A percentile compares a stretch with the other conserved stretches of the same genome.
Conservation (phyloP, 2,888 invertebrate genomes). For the Heteromyza rotundicornis region DNA sequence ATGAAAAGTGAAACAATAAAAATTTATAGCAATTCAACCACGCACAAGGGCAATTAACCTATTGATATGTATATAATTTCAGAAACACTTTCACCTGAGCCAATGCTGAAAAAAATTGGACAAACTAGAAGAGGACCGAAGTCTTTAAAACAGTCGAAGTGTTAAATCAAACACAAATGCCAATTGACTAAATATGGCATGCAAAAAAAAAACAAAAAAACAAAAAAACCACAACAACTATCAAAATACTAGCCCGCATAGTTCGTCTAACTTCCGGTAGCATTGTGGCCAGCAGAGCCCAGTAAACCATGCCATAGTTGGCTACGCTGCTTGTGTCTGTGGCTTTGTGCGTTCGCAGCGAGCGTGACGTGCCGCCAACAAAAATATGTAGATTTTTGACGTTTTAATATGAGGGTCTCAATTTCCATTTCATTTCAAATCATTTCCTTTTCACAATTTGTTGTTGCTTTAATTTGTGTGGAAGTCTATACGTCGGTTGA, state of each 20-base stretch:
- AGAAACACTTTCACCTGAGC: background rate
- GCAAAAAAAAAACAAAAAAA: no score
- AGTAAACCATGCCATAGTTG: background rate
- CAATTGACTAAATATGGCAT: constrained; percentile 1
- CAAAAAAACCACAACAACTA: no score
- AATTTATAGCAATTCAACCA: background rate
- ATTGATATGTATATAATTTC: background rate
- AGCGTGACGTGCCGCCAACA: constrained; percentile 17
- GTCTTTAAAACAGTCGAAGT: background rate
- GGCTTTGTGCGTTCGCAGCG: constrained; percentile 13
- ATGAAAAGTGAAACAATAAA: no score
- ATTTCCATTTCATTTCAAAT: background rate
- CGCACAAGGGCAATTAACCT: background rate
- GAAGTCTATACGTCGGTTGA: no score
- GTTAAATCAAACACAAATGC: background rate
- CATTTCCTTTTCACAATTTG: background rate
- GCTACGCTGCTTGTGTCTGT: background rate
- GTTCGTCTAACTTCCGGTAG: constrained; percentile 9
- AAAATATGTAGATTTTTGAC: background rate
- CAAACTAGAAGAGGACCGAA: background rate
- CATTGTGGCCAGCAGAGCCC: background rate
- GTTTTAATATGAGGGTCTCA: background rate
- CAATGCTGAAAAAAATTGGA: background rate
- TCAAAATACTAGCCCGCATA: background rate
- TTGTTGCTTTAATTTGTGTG: background rate